Base-by-base conservation (phyloP, 2,113 vertebrate species). In the Pandion haliaetus region DNA sequence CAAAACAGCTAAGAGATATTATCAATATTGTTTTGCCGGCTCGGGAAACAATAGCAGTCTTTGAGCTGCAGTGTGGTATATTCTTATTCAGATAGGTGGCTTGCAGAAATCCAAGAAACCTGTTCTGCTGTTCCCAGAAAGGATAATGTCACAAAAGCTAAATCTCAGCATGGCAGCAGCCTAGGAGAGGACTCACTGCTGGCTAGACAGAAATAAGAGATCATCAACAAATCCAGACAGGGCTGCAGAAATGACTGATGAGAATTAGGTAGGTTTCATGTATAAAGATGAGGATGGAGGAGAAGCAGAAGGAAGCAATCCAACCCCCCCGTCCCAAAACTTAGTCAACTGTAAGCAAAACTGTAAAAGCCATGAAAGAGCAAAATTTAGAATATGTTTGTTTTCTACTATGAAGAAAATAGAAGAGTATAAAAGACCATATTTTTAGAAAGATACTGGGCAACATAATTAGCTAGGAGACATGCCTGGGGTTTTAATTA, bases 71-170 rank as follows among this genome's bases (percentile, higher is more conserved):
- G 61, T 40, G 24, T 20, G 19, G 24, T 61, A 24, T 50, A n/a
- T 65, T 78, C 65, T 57, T 67, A 18, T 23, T 65, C 36, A 52
- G 58, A 13, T 12, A 67, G 63, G n/a, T 80, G 62, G 38, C 71
- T 81, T 88, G 63, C 50, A 96, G 73, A 88, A 87, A 71, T 78
- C 49, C 91, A 94, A 62, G 66, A 80, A 94, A 86, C 70, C 79
- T 69, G 49, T 70, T 32, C 54, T 40, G 44, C 47, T 87, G 12
- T 87, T 72, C 59, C 66, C 71, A 66, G 69, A 86, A 67, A 0
- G 3, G 49, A 58, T 32, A 42, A 72, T 55, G 82, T 63, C 79
- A 92, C 31, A 65, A 84, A 81, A 85, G 21, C 77, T 83, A 67
- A 94, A 93, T 20, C 42, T 88, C 69, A 82, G 61, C 0, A 0